These are phyloP conservation scores for Hydrolagus affinis DNA, from an alignment of 2,113 vertebrate genomes.

Conservation along the genomic window DNA sequence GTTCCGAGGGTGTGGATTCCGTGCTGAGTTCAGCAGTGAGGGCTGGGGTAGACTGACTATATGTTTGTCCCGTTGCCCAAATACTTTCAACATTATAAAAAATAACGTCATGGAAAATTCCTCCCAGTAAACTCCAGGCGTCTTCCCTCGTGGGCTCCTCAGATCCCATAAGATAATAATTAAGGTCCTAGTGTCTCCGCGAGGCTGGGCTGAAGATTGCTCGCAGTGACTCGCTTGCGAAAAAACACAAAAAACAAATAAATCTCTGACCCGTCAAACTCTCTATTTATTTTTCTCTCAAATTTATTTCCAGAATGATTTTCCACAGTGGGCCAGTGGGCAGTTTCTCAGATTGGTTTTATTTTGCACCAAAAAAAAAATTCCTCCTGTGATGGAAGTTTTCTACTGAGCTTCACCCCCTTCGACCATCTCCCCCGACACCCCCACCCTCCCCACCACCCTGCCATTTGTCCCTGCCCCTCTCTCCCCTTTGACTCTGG, in stretches of 20 bases:
- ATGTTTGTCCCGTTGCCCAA: slow-evolving; percentile 17
- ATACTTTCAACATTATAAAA: neutral
- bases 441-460: no score
- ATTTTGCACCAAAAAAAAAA: no score
- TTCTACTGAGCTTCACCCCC: no score
- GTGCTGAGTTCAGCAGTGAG: neutral
- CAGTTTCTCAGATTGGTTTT: no score
- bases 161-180: neutral
- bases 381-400: no score
- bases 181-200: neutral
- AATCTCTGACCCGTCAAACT: neutral
- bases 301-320: neutral
- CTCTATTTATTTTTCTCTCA: neutral
- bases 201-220: neutral
- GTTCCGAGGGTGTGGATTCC: neutral
- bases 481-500: no score
- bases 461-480: no score
- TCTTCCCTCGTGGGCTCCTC: neutral
- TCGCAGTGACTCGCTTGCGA: no score
- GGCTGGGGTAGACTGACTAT: neutral
- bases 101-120: slow-evolving; percentile 29
- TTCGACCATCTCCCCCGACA: no score
- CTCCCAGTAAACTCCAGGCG: neutral
- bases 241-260: no score
- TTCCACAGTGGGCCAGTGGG: no score